A percentile compares a stretch with the other conserved stretches of the same genome.
phyloP scores from a whole-genome alignment of 2,113 vertebrate genomes.

The Ahaetulla prasina region DNA sequence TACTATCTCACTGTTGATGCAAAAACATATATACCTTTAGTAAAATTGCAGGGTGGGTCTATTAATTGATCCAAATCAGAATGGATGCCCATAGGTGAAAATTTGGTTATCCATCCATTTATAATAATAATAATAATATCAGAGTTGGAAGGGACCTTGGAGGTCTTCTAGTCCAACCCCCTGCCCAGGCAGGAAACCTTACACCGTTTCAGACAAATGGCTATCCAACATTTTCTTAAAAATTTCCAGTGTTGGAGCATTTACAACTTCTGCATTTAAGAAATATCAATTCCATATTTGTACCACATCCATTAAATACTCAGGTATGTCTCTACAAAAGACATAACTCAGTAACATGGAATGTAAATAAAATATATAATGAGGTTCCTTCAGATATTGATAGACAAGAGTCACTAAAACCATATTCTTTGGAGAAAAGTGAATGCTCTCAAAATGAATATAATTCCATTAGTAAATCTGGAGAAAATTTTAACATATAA shows the following conservation, averaged over 20 bases:
- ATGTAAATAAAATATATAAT: neutral
- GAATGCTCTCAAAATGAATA: neutral
- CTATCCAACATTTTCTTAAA: too few relatives aligned
- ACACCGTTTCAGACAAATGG: too few relatives aligned
- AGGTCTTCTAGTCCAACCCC: too few relatives aligned
- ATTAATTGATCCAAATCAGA: neutral
- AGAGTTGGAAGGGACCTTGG: too few relatives aligned
- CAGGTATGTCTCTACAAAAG: neutral
- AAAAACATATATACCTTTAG: neutral
- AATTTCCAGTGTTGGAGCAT: too few relatives aligned
- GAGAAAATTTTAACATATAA: too few relatives aligned
- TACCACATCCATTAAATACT: neutral
- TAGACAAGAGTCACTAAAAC: neutral
- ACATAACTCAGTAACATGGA: neutral
- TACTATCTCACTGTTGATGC: neutral
- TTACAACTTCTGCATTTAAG: too few relatives aligned
- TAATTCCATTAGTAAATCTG: too few relatives aligned
- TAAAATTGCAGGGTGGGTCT: neutral
- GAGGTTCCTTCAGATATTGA: neutral
- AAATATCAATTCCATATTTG: neutral
- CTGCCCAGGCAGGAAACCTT: too few relatives aligned
- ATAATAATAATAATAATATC: too few relatives aligned
- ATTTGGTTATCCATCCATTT: neutral
- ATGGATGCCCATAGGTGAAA: neutral
- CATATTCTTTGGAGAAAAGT: neutral